Evolutionary conservation across 2,797 vertebrate genomes (phyloP), one percentile per base, ranked within the genome.

Genomic region (Eulemur albifrons): DNA sequence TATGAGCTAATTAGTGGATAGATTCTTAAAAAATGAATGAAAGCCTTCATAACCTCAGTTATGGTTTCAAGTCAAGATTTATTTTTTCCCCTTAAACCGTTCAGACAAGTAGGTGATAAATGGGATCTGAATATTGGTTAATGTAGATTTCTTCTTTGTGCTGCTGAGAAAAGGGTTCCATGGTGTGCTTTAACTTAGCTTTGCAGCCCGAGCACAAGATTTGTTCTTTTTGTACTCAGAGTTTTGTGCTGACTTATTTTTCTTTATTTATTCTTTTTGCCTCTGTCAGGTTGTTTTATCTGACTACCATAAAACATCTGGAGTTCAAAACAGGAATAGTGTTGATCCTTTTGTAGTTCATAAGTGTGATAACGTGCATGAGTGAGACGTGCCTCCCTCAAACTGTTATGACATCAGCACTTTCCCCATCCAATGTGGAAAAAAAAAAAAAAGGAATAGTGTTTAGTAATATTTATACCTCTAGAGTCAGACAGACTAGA

Each of bases 1-100:
- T 72, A 13, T 50, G 48, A 96, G 70, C 32, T 87, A 70, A 94
- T 80, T 54, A 75, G 11, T 21, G 38, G 57, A 45, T 48, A 48
- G 35, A 82, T 35, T 94, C 50, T 92, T 85, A 85, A 73, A 67
- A 93, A 75, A 40, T 43, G 63, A 94, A 84, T 61, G 59, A 86
- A 93, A 65, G 30, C 13, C 35, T 80, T 95, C 5, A 54, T 67
- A 67, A 18, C 21, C 12, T 80, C 52, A 17, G 40, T 35, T 90
- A 83, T 9, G 11, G 38, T 70, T 95, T 75, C 50, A 65, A 63
- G 65, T 59, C 52, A 94, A 75, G 40, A 63, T 75, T 84, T 85
- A 23, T 73, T 76, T 79, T 79, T 69, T n/a, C 9, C 5, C 25
- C 30, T 73, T 40, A 6, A 75, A 48, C 18, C 7, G 1, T 63